phyloP scores from a whole-genome alignment of 23 tunicate genomes.

The Clavelina lepadiformis region DNA sequence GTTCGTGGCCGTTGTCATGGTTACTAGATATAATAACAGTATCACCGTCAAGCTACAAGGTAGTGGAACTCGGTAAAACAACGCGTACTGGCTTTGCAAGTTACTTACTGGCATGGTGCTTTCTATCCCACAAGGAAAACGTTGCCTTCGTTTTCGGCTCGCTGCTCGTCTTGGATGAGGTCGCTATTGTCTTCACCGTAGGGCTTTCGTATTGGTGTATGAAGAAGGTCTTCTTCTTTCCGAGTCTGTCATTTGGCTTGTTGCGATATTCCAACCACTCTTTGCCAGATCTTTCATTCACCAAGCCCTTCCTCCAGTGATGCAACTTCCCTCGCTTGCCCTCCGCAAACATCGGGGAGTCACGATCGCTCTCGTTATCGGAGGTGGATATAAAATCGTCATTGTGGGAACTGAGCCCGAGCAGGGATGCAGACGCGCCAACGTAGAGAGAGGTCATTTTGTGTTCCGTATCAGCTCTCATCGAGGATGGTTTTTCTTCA shows the following conservation, averaged over 20 bases:
- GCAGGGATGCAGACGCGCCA: conserved; percentile 45
- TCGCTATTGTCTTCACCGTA: not conserved
- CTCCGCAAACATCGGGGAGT: conserved; percentile 27
- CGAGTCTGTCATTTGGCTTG: conserved; percentile 8
- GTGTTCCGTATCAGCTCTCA: not conserved
- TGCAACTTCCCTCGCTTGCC: conserved; percentile 14
- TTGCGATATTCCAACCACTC: conserved; percentile 24
- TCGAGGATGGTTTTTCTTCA: not conserved
- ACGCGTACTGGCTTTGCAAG: too few species aligned
- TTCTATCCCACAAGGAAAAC: conserved; percentile 30
- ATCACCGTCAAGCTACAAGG: too few species aligned
- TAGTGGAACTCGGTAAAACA: too few species aligned
- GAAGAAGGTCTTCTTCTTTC: conserved; percentile 12
- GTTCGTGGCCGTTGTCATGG: conserved; percentile 45
- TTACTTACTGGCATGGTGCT: conserved; percentile 68
- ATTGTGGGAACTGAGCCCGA: conserved; percentile 13
- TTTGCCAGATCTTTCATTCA: conserved; percentile 2
- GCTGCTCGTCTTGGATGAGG: not conserved
- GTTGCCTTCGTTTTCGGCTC: conserved; percentile 22
- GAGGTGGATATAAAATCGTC: conserved; percentile 15
- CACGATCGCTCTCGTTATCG: conserved; percentile 59
- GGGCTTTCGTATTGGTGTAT: conserved; percentile 46
- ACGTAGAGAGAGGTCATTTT: conserved; percentile 67
- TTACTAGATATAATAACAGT: conserved; percentile 16
- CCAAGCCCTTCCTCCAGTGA: conserved; percentile 27